Evolutionary conservation across 2,888 invertebrate genomes (phyloP), one percentile per base, ranked within the genome.

Genomic region (Pteria penguin): DNA sequence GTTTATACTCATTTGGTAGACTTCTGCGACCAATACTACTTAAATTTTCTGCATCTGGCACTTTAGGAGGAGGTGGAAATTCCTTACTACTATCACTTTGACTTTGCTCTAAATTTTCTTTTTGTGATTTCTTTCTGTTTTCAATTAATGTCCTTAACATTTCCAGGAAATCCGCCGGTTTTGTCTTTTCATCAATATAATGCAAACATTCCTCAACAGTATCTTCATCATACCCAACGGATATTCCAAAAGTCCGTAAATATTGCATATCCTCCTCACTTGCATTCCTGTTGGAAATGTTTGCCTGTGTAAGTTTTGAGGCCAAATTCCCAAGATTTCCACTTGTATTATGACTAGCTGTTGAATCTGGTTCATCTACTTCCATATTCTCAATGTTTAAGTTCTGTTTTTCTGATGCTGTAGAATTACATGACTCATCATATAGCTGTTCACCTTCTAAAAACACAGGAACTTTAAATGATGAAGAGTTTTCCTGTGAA

Each of bases 111-210:
- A n/a, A n/a, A n/a, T n/a, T n/a, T 31, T 45, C 60, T 18, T 26
- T 32, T 24, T 62, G 33, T 14, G n/a, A 22, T 8, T 27, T 62
- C 36, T 70, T 29, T 54, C 63, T 75, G 1, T 58, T 68, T 32
- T 69, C 45, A 33, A 60, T 62, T 22, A 83, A 60, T 18, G 58
- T 69, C 67, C 78, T 81, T 22, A 87, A 69, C 54, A 86, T 70
- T 14, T 79, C 77, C 18, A 87, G 62, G 65, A 86, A 87, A 54
- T 86, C 86, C 52, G 84, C 78, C 26, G 86, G 86, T 31, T 82
- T 79, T 24, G 85, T 84, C 60, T 83, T 81, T n/a, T 82, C 82
- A 67, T 82, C 76, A 2, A 81, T 83, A 82, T 79, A 82, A 4
- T 75, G 65, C 4, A 88, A 72, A 58, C 84, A 87, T 67, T 80